Evolutionary conservation across 1,140 invertebrate species (phyloP).

Genomic region (Sycobia sp.): DNA sequence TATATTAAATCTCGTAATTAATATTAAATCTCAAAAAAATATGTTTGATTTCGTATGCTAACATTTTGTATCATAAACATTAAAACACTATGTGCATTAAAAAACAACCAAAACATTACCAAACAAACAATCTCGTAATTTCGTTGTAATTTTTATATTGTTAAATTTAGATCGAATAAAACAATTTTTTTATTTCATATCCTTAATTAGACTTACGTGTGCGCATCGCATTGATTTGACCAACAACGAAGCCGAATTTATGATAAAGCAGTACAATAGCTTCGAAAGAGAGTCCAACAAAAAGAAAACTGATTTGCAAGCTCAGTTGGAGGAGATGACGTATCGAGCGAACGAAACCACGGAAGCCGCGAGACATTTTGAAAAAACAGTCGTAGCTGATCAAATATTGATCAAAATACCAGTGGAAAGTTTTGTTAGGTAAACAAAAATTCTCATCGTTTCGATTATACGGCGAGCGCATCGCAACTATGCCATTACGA

Average conservation of each 20-base stretch:
- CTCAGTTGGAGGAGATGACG: constrained; percentile 61
- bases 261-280: constrained; percentile 48
- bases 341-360: constrained; percentile 55
- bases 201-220: too few relatives aligned
- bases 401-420: constrained; percentile 61
- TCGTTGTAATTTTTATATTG: too few relatives aligned
- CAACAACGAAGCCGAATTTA: constrained; percentile 57
- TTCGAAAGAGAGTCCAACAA: constrained; percentile 44
- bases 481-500: neutral
- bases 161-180: too few relatives aligned
- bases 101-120: too few relatives aligned
- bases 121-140: too few relatives aligned
- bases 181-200: too few relatives aligned
- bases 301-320: constrained; percentile 52
- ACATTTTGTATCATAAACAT: too few relatives aligned
- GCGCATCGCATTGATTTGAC: constrained; percentile 56
- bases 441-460: neutral
- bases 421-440: constrained; percentile 62
- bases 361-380: constrained; percentile 52
- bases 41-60: too few relatives aligned
- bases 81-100: too few relatives aligned
- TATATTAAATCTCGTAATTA: too few relatives aligned
- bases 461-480: neutral
- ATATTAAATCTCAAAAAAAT: too few relatives aligned
- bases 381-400: constrained; percentile 58